These are phyloP conservation scores for Elephantulus edwardii DNA, from an alignment of 2,113 vertebrate genomes.

Conservation along the genomic window DNA sequence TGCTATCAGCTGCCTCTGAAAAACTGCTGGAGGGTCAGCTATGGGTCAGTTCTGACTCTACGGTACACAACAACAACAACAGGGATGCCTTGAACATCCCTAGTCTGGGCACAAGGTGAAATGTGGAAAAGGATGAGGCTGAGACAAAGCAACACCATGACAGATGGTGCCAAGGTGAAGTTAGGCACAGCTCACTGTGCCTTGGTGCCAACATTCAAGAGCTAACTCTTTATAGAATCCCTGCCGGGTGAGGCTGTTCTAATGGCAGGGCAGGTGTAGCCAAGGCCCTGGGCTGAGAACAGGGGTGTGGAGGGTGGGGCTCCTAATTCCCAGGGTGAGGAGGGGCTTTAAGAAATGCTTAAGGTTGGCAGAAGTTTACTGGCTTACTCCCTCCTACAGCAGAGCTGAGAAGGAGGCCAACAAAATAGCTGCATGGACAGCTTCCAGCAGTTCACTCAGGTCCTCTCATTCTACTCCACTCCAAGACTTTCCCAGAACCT, in stretches of 20 bases:
- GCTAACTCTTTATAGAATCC: neutral
- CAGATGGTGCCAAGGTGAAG: neutral
- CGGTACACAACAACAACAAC: too few relatives aligned
- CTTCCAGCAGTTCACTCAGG: too few relatives aligned
- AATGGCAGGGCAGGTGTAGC: neutral
- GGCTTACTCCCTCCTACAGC: neutral
- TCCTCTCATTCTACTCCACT: neutral
- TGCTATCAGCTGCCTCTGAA: too few relatives aligned
- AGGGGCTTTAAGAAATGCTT: neutral
- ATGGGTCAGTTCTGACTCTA: too few relatives aligned
- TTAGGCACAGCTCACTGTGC: neutral
- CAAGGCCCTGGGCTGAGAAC: neutral
- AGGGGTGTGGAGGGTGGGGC: neutral
- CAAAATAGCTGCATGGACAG: neutral
- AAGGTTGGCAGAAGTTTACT: neutral
- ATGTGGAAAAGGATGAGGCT: neutral
- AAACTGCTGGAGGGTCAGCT: too few relatives aligned
- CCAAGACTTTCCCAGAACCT: neutral
- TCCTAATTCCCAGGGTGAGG: neutral
- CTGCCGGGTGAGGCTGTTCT: neutral
- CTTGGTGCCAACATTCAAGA: neutral
- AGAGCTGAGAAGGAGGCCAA: neutral
- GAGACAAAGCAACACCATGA: too few relatives aligned
- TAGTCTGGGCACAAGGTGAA: neutral
- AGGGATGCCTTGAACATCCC: neutral